A percentile compares a stretch with the other conserved stretches of the same genome.
Conservation (phyloP, 2,888 invertebrate species). For the Carpatolechia fugitivella region DNA sequence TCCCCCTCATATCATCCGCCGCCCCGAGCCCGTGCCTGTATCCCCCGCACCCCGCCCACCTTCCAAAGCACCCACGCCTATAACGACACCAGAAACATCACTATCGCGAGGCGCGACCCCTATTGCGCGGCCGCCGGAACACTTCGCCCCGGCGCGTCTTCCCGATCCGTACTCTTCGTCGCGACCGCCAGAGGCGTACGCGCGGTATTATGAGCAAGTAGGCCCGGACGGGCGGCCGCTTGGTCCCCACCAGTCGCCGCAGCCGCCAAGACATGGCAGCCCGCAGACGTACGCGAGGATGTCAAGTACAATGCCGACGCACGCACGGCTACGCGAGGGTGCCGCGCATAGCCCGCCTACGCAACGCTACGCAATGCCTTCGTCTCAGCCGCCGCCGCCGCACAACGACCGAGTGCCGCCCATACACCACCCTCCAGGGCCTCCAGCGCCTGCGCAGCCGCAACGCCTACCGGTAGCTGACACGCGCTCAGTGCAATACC, state of each 20-base stretch:
- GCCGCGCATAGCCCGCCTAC: conserved; percentile 55
- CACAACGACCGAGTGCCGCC: conserved; percentile 72
- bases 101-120: conserved; percentile 53
- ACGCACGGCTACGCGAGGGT: conserved; percentile 57
- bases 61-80: conserved; percentile 31
- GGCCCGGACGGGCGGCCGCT: conserved; percentile 53
- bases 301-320: conserved; percentile 61
- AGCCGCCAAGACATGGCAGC: conserved; percentile 58
- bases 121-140: conserved; percentile 56
- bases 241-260: conserved; percentile 54
- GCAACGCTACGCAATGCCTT: conserved; percentile 57
- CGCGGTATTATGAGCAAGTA: conserved; percentile 60
- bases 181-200: conserved; percentile 61
- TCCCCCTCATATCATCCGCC: conserved; percentile 72
- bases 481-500: conserved; percentile 51
- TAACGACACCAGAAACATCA: conserved; percentile 42
- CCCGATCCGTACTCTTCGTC: conserved; percentile 64
- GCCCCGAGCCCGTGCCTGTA: conserved; percentile 53
- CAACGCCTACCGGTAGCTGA: conserved; percentile 50
- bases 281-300: conserved; percentile 64
- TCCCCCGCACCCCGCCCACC: conserved; percentile 52
- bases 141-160: conserved; percentile 57
- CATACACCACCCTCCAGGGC: conserved; percentile 59
- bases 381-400: conserved; percentile 58
- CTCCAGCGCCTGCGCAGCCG: conserved; percentile 29